These are phyloP conservation scores for Misgurnus mizolepis DNA, from an alignment of 2,113 vertebrate genomes.

Conservation along the genomic window DNA sequence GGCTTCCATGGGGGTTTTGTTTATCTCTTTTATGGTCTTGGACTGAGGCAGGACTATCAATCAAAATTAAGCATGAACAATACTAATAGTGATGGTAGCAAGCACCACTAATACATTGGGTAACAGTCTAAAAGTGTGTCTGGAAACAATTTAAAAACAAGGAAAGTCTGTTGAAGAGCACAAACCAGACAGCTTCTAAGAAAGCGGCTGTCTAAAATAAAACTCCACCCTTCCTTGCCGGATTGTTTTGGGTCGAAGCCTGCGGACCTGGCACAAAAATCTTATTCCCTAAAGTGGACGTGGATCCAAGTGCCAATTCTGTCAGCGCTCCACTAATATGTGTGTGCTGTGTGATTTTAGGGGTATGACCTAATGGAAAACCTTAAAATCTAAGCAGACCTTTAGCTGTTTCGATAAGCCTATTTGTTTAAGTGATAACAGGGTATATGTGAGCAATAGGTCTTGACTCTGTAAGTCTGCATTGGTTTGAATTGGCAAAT, in stretches of 20 bases:
- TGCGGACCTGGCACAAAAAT: background rate
- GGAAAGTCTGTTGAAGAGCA: background rate
- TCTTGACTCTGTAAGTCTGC: background rate
- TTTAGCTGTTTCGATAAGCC: background rate
- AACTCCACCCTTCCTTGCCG: conserved; percentile 12
- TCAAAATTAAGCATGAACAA: too few relatives aligned
- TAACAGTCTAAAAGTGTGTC: too few relatives aligned
- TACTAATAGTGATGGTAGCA: too few relatives aligned
- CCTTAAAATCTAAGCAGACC: conserved; percentile 10
- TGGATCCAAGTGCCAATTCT: conserved; percentile 28
- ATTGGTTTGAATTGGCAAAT: background rate
- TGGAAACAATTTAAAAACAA: background rate
- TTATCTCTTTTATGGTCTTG: too few relatives aligned
- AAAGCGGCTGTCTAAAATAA: background rate
- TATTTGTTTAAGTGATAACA: conserved; percentile 6
- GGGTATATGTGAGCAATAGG: background rate
- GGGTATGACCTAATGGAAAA: conserved; percentile 33
- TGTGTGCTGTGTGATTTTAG: conserved; percentile 19
- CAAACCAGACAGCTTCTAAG: background rate
- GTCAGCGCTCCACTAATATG: conserved; percentile 4
- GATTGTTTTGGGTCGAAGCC: background rate
- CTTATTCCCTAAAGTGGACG: conserved; percentile 25
- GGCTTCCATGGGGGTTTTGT: too few relatives aligned
- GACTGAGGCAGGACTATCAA: too few relatives aligned
- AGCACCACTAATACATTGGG: too few relatives aligned